A percentile compares a stretch with the other conserved stretches of the same genome.
Conservation (phyloP, 1,140 invertebrate genomes). For the Drosophila takahashii region DNA sequence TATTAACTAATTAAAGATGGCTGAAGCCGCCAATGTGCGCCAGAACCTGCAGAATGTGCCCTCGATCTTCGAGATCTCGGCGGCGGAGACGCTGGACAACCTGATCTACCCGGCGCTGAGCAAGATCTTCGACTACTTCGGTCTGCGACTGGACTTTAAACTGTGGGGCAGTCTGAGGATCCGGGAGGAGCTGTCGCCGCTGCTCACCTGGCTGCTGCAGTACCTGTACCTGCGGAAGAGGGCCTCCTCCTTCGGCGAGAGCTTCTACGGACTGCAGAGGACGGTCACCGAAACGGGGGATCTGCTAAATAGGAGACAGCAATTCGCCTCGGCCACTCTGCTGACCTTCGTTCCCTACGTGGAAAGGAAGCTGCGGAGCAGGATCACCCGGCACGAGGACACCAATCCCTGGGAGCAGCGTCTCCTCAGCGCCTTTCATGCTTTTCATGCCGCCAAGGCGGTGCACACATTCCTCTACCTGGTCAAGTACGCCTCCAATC, state of each 20-base stretch:
- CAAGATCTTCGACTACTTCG: constrained; percentile 80
- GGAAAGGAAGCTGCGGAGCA: constrained; percentile 61
- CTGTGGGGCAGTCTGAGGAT: constrained; percentile 65
- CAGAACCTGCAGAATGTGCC: constrained; percentile 81
- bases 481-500: constrained; percentile 65
- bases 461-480: constrained; percentile 77
- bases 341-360: constrained; percentile 70
- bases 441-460: constrained; percentile 71
- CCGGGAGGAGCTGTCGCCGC: constrained; percentile 70
- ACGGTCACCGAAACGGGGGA: constrained; percentile 61
- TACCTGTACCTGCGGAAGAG: constrained; percentile 77
- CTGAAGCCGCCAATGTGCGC: constrained; percentile 75
- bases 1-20: constrained; percentile 39
- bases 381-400: constrained; percentile 61
- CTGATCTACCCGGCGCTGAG: constrained; percentile 80
- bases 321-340: constrained; percentile 65
- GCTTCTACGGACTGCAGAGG: constrained; percentile 78
- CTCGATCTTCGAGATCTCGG: constrained; percentile 81
- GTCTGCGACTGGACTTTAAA: constrained; percentile 77
- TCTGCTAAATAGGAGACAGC: constrained; percentile 53
- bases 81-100: constrained; percentile 78
- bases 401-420: constrained; percentile 58
- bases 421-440: constrained; percentile 63
- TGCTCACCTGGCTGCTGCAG: constrained; percentile 73
- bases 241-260: constrained; percentile 77